Percentiles rank a stretch among this genome's conserved stretches.
These are phyloP conservation scores for Tipula helvola DNA, from an alignment of 2,888 invertebrate genomes.

Conservation along the genomic window DNA sequence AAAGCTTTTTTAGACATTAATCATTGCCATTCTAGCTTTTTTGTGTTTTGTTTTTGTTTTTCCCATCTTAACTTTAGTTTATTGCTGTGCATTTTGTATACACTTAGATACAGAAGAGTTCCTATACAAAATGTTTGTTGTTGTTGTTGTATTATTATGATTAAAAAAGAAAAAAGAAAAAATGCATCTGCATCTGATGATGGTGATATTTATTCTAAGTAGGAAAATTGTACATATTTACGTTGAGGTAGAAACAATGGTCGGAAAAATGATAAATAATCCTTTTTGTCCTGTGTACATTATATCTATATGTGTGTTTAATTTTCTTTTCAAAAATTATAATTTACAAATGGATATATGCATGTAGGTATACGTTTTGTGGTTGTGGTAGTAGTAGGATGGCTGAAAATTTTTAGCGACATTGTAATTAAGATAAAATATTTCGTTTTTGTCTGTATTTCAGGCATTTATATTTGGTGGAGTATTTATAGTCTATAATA, in stretches of 20 bases:
- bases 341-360: not conserved
- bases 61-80: not conserved
- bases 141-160: not conserved
- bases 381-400: not conserved
- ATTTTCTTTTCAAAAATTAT: not conserved
- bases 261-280: not conserved
- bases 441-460: not conserved
- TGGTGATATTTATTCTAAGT: not conserved
- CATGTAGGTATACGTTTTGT: not conserved
- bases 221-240: not conserved
- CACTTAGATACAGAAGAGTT: not conserved
- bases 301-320: not conserved
- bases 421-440: not conserved
- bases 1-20: not conserved
- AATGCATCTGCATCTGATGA: not conserved
- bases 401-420: not conserved
- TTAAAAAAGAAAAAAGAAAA: not conserved
- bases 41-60: not conserved
- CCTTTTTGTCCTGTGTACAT: not conserved
- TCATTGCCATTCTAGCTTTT: not conserved
- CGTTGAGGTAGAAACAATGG: not conserved
- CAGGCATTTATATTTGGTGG: not conserved
- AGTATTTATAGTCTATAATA: not conserved
- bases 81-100: not conserved
- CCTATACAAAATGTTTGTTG: not conserved